Conservation (phyloP, 92 coral and sea anemone genomes). For the Zoanthus gigantus region DNA sequence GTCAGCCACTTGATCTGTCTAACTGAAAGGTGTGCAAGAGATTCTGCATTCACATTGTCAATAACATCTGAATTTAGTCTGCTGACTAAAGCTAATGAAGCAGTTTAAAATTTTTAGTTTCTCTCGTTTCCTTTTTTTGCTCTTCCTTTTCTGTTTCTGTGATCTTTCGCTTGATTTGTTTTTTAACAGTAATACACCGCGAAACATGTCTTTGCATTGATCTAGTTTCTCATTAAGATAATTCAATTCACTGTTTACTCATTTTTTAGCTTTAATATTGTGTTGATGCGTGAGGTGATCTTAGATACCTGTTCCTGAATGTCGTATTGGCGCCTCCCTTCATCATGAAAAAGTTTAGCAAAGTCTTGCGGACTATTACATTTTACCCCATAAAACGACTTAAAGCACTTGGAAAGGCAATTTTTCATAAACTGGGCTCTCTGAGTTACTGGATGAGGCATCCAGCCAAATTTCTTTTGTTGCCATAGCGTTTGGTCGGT, state of each 20-base stretch:
- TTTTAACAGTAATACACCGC: constrained; percentile 48
- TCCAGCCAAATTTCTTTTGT: constrained; percentile 60
- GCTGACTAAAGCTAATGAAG: constrained; percentile 59
- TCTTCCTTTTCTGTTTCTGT: constrained; percentile 63
- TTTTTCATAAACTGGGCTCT: constrained; percentile 55
- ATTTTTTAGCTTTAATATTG: constrained; percentile 23
- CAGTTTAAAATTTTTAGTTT: constrained; percentile 46
- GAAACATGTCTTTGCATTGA: constrained; percentile 54
- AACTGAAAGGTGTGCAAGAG: constrained; percentile 58
- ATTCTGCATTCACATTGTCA: constrained; percentile 55
- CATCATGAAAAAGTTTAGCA: constrained; percentile 46
- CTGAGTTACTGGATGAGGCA: constrained; percentile 54
- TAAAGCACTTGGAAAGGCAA: constrained; percentile 37
- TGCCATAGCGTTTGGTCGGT: constrained; percentile 37
- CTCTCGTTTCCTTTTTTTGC: constrained; percentile 53
- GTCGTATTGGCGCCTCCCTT: constrained; percentile 52
- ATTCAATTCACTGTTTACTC: constrained; percentile 49
- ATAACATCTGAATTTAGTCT: constrained; percentile 56
- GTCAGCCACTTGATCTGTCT: constrained; percentile 51
- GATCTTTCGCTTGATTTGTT: constrained; percentile 61
- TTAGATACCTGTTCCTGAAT: constrained; percentile 13
- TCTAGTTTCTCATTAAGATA: constrained; percentile 39
- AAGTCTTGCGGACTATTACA: constrained; percentile 48
- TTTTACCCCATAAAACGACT: constrained; percentile 34
- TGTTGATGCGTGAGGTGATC: constrained; percentile 28